phyloP scores from a whole-genome alignment of 2,888 invertebrate species.

The Epinotia nisella region DNA sequence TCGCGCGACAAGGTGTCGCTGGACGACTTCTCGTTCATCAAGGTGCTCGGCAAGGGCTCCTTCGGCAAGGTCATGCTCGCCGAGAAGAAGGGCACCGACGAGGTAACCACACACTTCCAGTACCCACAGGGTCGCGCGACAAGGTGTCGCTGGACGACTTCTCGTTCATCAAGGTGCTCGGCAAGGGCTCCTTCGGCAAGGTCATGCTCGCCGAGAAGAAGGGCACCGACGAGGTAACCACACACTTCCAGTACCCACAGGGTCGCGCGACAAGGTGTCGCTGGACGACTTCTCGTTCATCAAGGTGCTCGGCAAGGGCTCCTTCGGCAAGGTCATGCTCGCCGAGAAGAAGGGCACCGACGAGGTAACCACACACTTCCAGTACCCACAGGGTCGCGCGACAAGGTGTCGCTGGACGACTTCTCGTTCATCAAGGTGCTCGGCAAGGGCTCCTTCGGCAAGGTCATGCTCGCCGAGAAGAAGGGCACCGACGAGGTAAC shows the following conservation, averaged over 20 bases:
- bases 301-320: conserved; percentile 99
- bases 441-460: too few species aligned
- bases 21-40: conserved; percentile 98
- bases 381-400: too few species aligned
- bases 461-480: too few species aligned
- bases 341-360: conserved; percentile 97
- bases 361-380: conserved; percentile 80
- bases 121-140: conserved; percentile 52
- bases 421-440: too few species aligned
- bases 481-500: too few species aligned
- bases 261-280: conserved; percentile 84
- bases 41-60: conserved; percentile 99
- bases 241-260: conserved; percentile 20
- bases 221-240: conserved; percentile 91
- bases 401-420: too few species aligned
- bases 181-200: conserved; percentile 99
- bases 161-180: conserved; percentile 98
- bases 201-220: conserved; percentile 98
- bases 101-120: conserved; percentile 71
- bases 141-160: conserved; percentile 94
- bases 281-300: conserved; percentile 97
- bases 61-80: conserved; percentile 99
- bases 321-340: conserved; percentile 99
- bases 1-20: conserved; percentile 86
- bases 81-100: conserved; percentile 96